Conservation (phyloP, 2,888 invertebrate genomes). For the Stenchaetothrips biformis region DNA sequence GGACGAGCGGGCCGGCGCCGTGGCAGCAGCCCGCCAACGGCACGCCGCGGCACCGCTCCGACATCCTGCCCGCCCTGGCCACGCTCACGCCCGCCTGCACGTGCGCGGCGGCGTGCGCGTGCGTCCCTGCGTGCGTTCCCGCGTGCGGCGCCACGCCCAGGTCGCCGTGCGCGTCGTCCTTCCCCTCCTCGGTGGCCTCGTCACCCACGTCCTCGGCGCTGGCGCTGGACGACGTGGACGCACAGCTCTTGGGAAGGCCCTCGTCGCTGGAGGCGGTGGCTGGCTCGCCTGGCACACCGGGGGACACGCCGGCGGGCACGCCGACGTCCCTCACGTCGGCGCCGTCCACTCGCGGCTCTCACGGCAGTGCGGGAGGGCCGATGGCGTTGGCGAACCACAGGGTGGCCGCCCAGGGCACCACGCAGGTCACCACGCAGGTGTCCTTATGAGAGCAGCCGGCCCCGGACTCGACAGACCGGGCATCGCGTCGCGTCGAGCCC, state of each 20-base stretch:
- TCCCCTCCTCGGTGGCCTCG: conserved; percentile 11
- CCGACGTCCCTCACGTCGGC: neutral
- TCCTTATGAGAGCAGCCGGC: conserved; percentile 12
- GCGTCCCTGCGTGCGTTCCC: no score
- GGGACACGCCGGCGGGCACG: neutral
- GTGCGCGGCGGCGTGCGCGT: neutral
- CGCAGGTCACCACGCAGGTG: neutral
- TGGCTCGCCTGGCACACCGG: neutral
- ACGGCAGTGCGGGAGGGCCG: neutral
- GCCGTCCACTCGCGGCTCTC: neutral
- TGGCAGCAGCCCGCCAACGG: conserved; percentile 7
- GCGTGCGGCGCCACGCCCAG: neutral
- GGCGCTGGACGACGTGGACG: conserved; percentile 16
- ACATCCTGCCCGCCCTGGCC: conserved; percentile 8
- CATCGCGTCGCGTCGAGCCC: no score
- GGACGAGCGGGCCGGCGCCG: neutral
- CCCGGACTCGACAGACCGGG: neutral
- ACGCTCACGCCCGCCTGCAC: neutral
- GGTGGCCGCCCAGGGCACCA: neutral
- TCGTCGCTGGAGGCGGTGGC: conserved; percentile 7
- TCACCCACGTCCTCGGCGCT: conserved; percentile 4
- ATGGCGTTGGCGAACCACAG: neutral
- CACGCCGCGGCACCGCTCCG: neutral
- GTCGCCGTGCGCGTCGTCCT: conserved; percentile 3
- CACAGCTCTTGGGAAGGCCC: neutral